Evolutionary conservation across 2,113 vertebrate species (phyloP).

Genomic region (Leptobrachium leishanense): DNA sequence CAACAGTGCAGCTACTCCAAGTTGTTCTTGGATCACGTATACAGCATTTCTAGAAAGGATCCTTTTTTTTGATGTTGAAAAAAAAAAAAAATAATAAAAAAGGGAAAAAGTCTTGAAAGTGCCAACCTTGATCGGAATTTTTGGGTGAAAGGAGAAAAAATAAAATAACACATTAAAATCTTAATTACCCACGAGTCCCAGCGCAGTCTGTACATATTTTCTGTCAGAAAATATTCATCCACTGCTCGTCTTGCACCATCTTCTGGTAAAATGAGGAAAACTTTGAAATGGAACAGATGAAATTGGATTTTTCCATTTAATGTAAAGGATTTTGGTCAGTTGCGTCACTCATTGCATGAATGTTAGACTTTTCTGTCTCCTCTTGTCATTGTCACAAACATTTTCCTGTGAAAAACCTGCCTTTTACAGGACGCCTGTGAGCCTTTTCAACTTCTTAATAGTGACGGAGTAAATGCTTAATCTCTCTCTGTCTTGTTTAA

Average conservation of each 20-base stretch:
- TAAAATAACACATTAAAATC: not conserved
- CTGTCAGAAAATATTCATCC: not conserved
- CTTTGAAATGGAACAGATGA: not conserved
- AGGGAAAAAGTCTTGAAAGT: slow-evolving; percentile 51
- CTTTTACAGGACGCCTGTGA: too few relatives aligned
- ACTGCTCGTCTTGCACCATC: slow-evolving; percentile 54
- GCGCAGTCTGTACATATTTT: not conserved
- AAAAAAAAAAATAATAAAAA: not conserved
- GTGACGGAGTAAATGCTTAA: too few relatives aligned
- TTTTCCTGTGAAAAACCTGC: too few relatives aligned
- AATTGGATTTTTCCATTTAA: too few relatives aligned
- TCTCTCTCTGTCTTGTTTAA: too few relatives aligned
- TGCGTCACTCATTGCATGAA: too few relatives aligned
- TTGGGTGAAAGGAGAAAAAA: slow-evolving; percentile 33
- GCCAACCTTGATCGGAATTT: slow-evolving; percentile 52
- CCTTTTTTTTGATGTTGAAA: slow-evolving; percentile 52
- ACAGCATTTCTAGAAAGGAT: slow-evolving; percentile 59
- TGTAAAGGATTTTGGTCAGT: too few relatives aligned
- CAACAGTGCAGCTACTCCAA: slow-evolving; percentile 52
- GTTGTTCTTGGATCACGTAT: slow-evolving; percentile 56
- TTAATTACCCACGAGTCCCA: not conserved
- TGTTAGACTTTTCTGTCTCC: too few relatives aligned
- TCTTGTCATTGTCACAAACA: too few relatives aligned
- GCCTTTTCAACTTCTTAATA: too few relatives aligned
- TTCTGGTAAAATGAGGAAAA: slow-evolving; percentile 50